Percentiles rank a stretch among this genome's conserved stretches.
phyloP scores from a whole-genome alignment of 2,113 vertebrate species.

The Hippocampus guttulatus region DNA sequence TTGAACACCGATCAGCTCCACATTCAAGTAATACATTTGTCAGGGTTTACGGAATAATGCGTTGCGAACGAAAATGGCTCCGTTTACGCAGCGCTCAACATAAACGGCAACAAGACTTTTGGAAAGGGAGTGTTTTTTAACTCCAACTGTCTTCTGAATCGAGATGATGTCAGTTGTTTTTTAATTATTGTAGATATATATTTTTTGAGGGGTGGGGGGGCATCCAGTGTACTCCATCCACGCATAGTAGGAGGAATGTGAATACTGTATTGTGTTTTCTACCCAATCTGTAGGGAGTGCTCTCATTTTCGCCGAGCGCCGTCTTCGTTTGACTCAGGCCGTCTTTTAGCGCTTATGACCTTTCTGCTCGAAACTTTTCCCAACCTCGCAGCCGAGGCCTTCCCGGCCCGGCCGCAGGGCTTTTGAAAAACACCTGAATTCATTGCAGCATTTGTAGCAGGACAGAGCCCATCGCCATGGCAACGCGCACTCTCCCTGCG shows the following conservation, averaged over 20 bases:
- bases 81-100: constrained; percentile 19
- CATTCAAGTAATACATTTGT: constrained; percentile 74
- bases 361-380: constrained; percentile 34
- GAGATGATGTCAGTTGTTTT: no score
- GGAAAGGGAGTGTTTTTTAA: background rate
- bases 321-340: constrained; percentile 50
- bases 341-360: constrained; percentile 25
- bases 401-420: constrained; percentile 24
- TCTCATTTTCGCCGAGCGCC: background rate
- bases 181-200: no score
- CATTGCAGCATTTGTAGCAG: constrained; percentile 63
- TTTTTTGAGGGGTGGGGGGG: no score
- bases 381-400: constrained; percentile 45
- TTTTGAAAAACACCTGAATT: constrained; percentile 60
- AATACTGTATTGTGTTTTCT: no score
- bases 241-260: no score
- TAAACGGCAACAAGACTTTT: background rate
- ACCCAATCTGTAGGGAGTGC: no score
- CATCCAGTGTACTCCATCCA: no score
- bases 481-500: constrained; percentile 31
- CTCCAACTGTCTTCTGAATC: no score
- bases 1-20: constrained; percentile 49
- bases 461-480: constrained; percentile 28
- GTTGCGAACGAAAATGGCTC: constrained; percentile 59
- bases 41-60: constrained; percentile 37